phyloP scores from a whole-genome alignment of 1,140 invertebrate genomes.

The Drosophila repleta region DNA sequence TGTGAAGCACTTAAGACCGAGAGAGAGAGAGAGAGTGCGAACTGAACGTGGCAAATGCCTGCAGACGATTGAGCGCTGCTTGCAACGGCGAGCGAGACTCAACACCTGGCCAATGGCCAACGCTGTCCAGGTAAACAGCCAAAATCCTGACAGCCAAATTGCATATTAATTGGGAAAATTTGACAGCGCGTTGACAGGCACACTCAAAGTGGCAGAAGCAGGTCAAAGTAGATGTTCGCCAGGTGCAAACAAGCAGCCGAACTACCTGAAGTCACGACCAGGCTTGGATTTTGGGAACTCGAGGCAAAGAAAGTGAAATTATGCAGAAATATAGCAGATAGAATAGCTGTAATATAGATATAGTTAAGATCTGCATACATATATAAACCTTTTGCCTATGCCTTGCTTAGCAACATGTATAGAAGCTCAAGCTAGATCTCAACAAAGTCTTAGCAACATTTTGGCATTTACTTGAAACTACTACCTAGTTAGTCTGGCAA shows the following conservation, averaged over 20 bases:
- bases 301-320: too few relatives aligned
- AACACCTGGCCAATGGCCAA: constrained; percentile 31
- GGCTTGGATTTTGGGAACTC: constrained; percentile 4
- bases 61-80: constrained; percentile 55
- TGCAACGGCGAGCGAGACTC: constrained; percentile 14
- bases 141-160: constrained; percentile 66
- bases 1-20: neutral
- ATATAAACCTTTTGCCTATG: too few relatives aligned
- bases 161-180: constrained; percentile 72
- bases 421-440: too few relatives aligned
- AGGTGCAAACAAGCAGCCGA: constrained; percentile 4
- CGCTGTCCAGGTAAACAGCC: constrained; percentile 49
- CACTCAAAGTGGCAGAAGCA: constrained; percentile 27
- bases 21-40: constrained; percentile 10
- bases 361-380: too few relatives aligned
- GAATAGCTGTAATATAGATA: too few relatives aligned
- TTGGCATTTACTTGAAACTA: too few relatives aligned
- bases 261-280: neutral
- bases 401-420: too few relatives aligned
- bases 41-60: constrained; percentile 56
- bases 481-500: neutral
- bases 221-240: constrained; percentile 7
- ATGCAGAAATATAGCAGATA: too few relatives aligned
- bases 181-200: constrained; percentile 46
- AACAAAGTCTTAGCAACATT: too few relatives aligned